Evolutionary conservation across 2,888 invertebrate genomes (phyloP), one percentile per base, ranked within the genome.

Genomic region (Choristoneura rosaceana): DNA sequence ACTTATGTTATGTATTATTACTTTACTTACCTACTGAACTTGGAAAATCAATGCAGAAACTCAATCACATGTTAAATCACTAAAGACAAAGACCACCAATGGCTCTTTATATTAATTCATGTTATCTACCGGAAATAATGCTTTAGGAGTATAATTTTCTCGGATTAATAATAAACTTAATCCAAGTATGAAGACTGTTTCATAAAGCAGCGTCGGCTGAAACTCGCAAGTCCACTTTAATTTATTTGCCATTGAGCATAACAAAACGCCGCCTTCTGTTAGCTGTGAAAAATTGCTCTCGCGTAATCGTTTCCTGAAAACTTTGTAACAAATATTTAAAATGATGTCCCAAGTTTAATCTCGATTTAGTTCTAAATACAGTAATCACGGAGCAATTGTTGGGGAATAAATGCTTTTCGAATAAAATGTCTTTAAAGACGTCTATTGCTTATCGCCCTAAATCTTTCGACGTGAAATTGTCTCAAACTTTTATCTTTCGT

Each of bases 211-310:
- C 12, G 62, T 45, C 14, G 34, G 52, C 34, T 43, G 14, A 55
- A 43, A 55, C 38, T 70, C 45, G 55, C 10, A 33, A 66, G 33
- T 10, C 25, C 43, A 55, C 45, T 15, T 64, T 25, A 50, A 50
- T 71, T 71, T 67, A 67, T 63, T 63, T 67, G 25, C 55, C 50
- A 15, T 45, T 15, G 50, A 59, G 55, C 58, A 25, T 47, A 71
- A 62, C 62, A 62, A 63, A 71, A 47, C 38, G 62, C 47, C 38
- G 52, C 25, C 66, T 34, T 34, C 66, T 43, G 17, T 25, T 52
- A 5, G 66, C 65, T 41, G 25, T 68, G 71, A 71, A 58, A 71
- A 63, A 71, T 67, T 68, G 15, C 38, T 62, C n/a, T 55, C 33
- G 63, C 55, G 15, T 63, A 55, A 68, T 67, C 43, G 15, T 50